phyloP scores from a whole-genome alignment of 92 coral and sea anemone species.

The Micromussa lordhowensis region DNA sequence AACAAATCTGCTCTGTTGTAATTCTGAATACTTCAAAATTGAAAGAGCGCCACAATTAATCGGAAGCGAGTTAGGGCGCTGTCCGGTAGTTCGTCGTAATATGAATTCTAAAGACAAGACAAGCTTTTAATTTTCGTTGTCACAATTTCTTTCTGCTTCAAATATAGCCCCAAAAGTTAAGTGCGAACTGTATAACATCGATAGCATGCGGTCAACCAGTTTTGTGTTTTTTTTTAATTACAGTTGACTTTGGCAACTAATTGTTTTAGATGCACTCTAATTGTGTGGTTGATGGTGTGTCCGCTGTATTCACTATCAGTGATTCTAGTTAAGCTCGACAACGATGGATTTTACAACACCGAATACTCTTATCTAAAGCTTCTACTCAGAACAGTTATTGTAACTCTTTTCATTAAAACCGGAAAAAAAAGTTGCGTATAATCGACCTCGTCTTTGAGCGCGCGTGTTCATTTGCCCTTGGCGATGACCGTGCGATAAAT shows the following conservation, averaged over 20 bases:
- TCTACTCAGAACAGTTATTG: not conserved
- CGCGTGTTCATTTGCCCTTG: not conserved
- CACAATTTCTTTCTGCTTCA: not conserved
- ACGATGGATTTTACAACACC: not conserved
- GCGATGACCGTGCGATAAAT: not conserved
- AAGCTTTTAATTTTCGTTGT: slow-evolving; percentile 10
- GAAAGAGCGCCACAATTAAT: not conserved
- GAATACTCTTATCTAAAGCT: slow-evolving; percentile 14
- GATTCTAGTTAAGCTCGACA: not conserved
- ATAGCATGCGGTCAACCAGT: slow-evolving; percentile 40
- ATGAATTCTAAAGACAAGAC: not conserved
- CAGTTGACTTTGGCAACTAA: slow-evolving; percentile 28
- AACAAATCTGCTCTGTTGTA: not conserved
- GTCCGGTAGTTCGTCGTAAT: not conserved
- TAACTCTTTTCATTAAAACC: not conserved
- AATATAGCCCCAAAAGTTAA: slow-evolving; percentile 18
- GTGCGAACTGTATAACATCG: slow-evolving; percentile 6
- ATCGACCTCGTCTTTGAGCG: not conserved
- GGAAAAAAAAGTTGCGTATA: not conserved
- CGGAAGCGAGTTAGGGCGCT: slow-evolving; percentile 25
- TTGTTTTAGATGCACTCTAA: slow-evolving; percentile 25
- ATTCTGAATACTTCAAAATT: not conserved
- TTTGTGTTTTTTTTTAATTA: slow-evolving; percentile 25
- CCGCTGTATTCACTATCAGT: not conserved
- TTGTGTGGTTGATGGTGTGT: slow-evolving; percentile 27